A percentile compares a stretch with the other conserved stretches of the same genome.
These are phyloP conservation scores for Erebia epiphron DNA, from an alignment of 2,888 invertebrate species.

Conservation along the genomic window DNA sequence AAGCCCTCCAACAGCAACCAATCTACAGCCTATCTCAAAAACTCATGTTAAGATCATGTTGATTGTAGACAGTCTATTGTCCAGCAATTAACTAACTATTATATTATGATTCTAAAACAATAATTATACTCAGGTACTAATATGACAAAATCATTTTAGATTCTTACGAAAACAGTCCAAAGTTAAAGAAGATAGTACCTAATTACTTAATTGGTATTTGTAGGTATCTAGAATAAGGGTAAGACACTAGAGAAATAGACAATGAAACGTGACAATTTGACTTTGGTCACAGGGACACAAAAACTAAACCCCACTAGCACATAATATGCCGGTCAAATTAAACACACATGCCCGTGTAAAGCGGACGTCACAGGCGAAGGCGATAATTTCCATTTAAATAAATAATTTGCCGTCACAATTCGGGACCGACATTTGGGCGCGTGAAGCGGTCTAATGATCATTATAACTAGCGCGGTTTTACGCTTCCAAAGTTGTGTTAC, in stretches of 20 bases:
- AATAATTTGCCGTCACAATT: conserved; percentile 79
- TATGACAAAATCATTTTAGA: no score
- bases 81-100: no score
- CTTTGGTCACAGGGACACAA: conserved; percentile 49
- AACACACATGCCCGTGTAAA: conserved; percentile 65
- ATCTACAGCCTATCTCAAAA: no score
- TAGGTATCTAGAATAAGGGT: no score
- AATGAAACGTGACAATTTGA: conserved; percentile 57
- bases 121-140: no score
- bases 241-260: conserved; percentile 15
- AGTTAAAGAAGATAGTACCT: no score
- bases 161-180: no score
- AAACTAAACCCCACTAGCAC: conserved; percentile 52
- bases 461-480: conserved; percentile 76
- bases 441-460: conserved; percentile 69
- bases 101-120: no score
- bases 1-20: no score
- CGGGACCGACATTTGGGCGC: conserved; percentile 70
- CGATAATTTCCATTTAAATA: conserved; percentile 79
- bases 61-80: no score
- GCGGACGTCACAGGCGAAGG: conserved; percentile 53
- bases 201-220: no score
- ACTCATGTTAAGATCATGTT: no score
- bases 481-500: conserved; percentile 52
- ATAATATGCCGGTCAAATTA: conserved; percentile 66